These are phyloP conservation scores for Brachyptera putata DNA, from an alignment of 2,888 invertebrate species.

Conservation along the genomic window DNA sequence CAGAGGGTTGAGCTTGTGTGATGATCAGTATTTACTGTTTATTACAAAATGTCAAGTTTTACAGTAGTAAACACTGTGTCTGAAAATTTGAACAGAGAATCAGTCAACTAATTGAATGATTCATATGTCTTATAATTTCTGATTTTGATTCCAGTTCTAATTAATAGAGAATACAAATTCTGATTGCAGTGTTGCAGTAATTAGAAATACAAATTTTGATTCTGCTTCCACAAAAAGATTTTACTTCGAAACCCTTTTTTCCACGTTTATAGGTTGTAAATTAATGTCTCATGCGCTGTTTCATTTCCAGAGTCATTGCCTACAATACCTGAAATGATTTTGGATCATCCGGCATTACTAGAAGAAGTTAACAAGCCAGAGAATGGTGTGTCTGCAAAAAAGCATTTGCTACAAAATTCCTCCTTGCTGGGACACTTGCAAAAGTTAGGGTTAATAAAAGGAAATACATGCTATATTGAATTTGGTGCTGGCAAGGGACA, in stretches of 20 bases:
- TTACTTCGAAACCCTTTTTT: neutral
- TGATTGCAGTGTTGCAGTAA: too few relatives aligned
- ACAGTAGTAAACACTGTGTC: too few relatives aligned
- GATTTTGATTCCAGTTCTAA: too few relatives aligned
- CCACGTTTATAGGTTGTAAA: neutral
- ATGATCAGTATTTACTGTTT: too few relatives aligned
- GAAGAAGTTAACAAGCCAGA: constrained; percentile 50
- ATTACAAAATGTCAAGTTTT: too few relatives aligned
- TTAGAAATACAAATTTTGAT: neutral
- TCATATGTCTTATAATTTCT: too few relatives aligned
- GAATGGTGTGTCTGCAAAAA: constrained; percentile 59
- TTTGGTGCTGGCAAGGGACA: constrained; percentile 90
- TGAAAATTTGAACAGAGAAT: too few relatives aligned
- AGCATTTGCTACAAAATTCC: constrained; percentile 75
- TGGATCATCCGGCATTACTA: constrained; percentile 47
- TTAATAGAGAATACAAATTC: too few relatives aligned
- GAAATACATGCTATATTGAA: constrained; percentile 72
- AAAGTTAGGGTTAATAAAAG: constrained; percentile 53
- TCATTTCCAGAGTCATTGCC: too few relatives aligned
- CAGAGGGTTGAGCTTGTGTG: too few relatives aligned
- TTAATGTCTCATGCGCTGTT: constrained; percentile 14
- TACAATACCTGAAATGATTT: constrained; percentile 44
- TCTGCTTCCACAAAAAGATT: neutral
- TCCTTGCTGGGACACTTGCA: constrained; percentile 68
- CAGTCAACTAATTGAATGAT: too few relatives aligned